These are phyloP conservation scores for Xestoiulus laeticollis DNA, from an alignment of 2,888 invertebrate species.

Conservation along the genomic window DNA sequence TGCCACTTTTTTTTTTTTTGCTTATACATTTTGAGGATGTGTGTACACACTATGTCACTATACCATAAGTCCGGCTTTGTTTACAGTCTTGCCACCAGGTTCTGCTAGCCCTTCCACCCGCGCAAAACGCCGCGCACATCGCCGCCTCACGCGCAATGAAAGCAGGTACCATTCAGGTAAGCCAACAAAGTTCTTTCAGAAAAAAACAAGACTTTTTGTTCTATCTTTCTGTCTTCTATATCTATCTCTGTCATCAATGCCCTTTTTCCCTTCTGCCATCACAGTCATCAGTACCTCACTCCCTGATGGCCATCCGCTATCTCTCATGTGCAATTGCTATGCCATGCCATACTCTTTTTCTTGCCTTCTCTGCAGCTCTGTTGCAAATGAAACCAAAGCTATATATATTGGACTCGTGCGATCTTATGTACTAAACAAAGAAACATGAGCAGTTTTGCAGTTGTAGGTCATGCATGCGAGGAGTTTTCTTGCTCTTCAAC, in stretches of 20 bases:
- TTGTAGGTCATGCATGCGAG: too few species aligned
- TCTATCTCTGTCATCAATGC: too few species aligned
- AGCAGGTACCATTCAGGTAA: conserved; percentile 96
- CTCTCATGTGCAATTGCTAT: neutral
- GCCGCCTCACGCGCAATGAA: conserved; percentile 91
- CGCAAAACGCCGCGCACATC: conserved; percentile 78
- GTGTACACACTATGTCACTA: neutral
- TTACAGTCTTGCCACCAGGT: conserved; percentile 56
- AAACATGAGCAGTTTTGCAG: too few species aligned
- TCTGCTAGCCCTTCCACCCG: conserved; percentile 66
- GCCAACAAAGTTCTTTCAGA: conserved; percentile 60
- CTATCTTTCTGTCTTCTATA: too few species aligned
- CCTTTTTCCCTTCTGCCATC: conserved; percentile 14
- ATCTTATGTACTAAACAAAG: too few species aligned
- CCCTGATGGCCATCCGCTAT: neutral
- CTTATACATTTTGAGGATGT: neutral
- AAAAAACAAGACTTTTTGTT: neutral
- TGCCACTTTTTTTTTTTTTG: too few species aligned
- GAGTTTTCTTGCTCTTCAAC: too few species aligned
- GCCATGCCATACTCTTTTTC: too few species aligned
- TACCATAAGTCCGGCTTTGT: conserved; percentile 35
- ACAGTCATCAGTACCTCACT: neutral
- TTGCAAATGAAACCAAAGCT: too few species aligned
- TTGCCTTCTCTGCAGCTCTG: too few species aligned
- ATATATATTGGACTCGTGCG: too few species aligned